A percentile compares a stretch with the other conserved stretches of the same genome.
These are phyloP conservation scores for Actinernus sp. DNA, from an alignment of 92 coral and sea anemone genomes.

Conservation along the genomic window DNA sequence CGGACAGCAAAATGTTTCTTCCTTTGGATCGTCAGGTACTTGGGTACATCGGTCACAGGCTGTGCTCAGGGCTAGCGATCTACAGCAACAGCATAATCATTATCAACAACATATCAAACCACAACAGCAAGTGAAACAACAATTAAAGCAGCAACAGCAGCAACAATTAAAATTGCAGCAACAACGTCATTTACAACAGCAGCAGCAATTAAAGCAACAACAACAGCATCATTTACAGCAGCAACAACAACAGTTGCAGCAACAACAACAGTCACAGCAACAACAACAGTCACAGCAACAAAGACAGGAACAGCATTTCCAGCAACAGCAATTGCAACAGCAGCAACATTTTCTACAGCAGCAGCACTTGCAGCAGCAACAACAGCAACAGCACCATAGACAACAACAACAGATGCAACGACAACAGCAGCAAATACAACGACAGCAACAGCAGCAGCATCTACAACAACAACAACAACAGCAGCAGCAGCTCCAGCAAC, in stretches of 20 bases:
- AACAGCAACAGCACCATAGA: conserved; percentile 2
- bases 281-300: not conserved
- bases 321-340: not conserved
- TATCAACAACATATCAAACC: conserved; percentile 10
- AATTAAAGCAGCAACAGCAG: no score
- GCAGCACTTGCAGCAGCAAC: not conserved
- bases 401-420: conserved; percentile 17
- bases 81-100: no score
- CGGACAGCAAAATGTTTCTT: not conserved
- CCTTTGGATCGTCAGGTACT: not conserved
- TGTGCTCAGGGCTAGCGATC: no score
- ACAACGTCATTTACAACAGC: conserved; percentile 35
- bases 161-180: conserved; percentile 38
- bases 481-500: conserved; percentile 3
- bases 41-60: conserved; percentile 5
- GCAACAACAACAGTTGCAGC: conserved; percentile 15
- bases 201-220: conserved; percentile 36
- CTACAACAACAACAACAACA: conserved; percentile 25
- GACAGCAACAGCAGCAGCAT: conserved; percentile 18
- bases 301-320: not conserved
- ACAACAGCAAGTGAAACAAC: conserved; percentile 13
- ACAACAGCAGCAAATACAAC: conserved; percentile 3
- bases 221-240: conserved; percentile 9
- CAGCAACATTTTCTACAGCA: not conserved
- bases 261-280: conserved; percentile 7